Base-by-base conservation (phyloP, 2,888 invertebrate genomes). In the Monochamus alternatus region DNA sequence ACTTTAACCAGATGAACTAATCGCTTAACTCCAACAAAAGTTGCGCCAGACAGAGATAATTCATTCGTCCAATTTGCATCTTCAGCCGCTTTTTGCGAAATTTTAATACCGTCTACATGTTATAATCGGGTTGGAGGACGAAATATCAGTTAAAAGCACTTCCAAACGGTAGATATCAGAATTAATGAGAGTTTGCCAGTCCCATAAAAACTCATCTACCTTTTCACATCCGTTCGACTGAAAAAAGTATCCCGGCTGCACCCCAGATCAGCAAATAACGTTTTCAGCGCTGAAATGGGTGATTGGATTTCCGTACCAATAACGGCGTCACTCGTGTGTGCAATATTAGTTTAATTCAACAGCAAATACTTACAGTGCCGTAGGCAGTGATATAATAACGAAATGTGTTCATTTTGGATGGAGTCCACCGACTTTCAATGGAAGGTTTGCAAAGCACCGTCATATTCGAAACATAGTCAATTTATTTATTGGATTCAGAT, bases 251-350 rank as follows among this genome's bases (percentile, higher is more conserved):
- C 22, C 12, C 30, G 43, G 12, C 44, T 32, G 32, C 38, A 22
- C 12, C 31, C 12, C 10, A 32, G 12, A 59, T 58, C 55, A 38
- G 58, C 38, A 47, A 47, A 69, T 69, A 44, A 10, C 68, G 47
- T 44, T 60, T 59, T 58, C 44, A 44, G 12, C 47, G 51, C 44
- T 47, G 43, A 55, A 55, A 55, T 55, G 31, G 10, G 32, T 43
- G 58, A 68, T 60, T 69, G 69, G 47, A 69, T 69, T 59, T 51
- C 22, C 59, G 47, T 60, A 69, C 69, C 31, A 59, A 69, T 68
- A 68, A 43, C 68, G 52, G 58, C 68, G 43, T 22, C 44, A 58
- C 32, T 60, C 47, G 60, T 51, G 59, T 47, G 60, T 60, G 55
- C 55, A 55, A 59, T 59, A 58, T 59, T 67, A 30, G 38, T 67